These are phyloP conservation scores for Pachypanchax playfairii DNA, from an alignment of 2,113 vertebrate genomes.

Conservation along the genomic window DNA sequence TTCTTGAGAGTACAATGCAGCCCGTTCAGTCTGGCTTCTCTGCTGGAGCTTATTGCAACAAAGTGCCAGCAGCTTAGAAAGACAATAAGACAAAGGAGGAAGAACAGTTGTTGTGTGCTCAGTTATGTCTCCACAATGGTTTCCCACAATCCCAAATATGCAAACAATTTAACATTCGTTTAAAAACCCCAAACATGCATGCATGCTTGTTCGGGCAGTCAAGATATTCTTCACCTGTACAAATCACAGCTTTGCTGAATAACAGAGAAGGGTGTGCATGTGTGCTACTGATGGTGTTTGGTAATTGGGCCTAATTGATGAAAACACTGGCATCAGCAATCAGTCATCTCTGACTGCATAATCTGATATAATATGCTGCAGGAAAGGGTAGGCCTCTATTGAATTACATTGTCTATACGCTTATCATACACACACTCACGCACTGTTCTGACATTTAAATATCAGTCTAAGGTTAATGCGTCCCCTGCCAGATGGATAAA, in stretches of 20 bases:
- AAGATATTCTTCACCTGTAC: conserved; percentile 19
- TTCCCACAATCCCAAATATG: background rate
- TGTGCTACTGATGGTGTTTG: conserved; percentile 38
- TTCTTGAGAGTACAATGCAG: conserved; percentile 4
- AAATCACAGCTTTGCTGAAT: conserved; percentile 31
- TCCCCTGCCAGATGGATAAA: conserved; percentile 59
- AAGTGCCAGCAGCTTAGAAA: background rate
- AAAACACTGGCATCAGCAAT: conserved; percentile 52
- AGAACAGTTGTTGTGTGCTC: background rate
- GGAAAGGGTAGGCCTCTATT: conserved; percentile 64
- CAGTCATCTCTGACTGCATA: conserved; percentile 61
- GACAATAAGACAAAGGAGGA: background rate
- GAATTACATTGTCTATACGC: conserved; percentile 59
- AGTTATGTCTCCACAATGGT: background rate
- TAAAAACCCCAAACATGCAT: too few species aligned
- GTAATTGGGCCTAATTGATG: conserved; percentile 71
- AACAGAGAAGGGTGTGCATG: conserved; percentile 36
- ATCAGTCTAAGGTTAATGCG: conserved; percentile 77
- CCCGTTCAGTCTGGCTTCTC: conserved; percentile 10
- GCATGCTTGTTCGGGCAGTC: conserved; percentile 10
- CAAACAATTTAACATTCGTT: background rate
- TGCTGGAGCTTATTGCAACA: conserved; percentile 1
- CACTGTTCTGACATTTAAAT: conserved; percentile 77
- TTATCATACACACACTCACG: conserved; percentile 22
- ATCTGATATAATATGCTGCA: conserved; percentile 62